Conservation (phyloP, 1,140 invertebrate species). For the Drosophila trapezifrons region DNA sequence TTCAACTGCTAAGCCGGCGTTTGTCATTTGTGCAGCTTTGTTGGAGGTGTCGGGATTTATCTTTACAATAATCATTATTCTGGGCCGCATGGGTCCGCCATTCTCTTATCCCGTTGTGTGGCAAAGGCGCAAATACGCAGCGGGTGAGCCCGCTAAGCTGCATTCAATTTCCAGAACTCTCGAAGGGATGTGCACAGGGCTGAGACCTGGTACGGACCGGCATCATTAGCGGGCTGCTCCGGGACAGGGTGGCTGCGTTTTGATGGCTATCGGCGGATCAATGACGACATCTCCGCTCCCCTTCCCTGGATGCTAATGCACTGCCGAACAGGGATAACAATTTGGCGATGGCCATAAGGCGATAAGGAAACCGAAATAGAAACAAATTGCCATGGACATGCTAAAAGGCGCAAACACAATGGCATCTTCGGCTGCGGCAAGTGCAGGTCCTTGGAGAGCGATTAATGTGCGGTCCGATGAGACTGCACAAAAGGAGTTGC, state of each 20-base stretch:
- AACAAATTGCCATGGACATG: slow-evolving; percentile 73
- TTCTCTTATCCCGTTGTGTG: slow-evolving; percentile 39
- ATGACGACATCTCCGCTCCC: slow-evolving; percentile 63
- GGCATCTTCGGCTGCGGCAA: slow-evolving; percentile 50
- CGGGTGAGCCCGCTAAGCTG: slow-evolving; percentile 75
- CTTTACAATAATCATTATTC: slow-evolving; percentile 81
- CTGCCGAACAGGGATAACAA: slow-evolving; percentile 59
- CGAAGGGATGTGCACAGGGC: slow-evolving; percentile 38
- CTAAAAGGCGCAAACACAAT: slow-evolving; percentile 66
- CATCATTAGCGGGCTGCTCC: slow-evolving; percentile 64
- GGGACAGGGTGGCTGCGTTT: slow-evolving; percentile 59
- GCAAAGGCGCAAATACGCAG: slow-evolving; percentile 81
- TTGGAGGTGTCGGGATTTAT: slow-evolving; percentile 80
- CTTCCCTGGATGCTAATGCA: slow-evolving; percentile 65
- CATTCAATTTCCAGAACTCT: slow-evolving; percentile 66
- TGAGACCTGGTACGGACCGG: slow-evolving; percentile 33
- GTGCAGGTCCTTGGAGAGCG: slow-evolving; percentile 71
- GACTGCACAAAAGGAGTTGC: slow-evolving; percentile 18
- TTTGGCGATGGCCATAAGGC: slow-evolving; percentile 69
- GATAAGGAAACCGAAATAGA: slow-evolving; percentile 82
- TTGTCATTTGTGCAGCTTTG: slow-evolving; percentile 81
- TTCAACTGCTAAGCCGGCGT: slow-evolving; percentile 54
- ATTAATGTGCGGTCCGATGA: slow-evolving; percentile 58
- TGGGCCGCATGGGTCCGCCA: slow-evolving; percentile 50
- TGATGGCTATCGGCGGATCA: slow-evolving; percentile 73